Percentiles rank a stretch among this genome's conserved stretches.
phyloP scores from a whole-genome alignment of 2,113 vertebrate genomes.

The Balaeniceps rex region DNA sequence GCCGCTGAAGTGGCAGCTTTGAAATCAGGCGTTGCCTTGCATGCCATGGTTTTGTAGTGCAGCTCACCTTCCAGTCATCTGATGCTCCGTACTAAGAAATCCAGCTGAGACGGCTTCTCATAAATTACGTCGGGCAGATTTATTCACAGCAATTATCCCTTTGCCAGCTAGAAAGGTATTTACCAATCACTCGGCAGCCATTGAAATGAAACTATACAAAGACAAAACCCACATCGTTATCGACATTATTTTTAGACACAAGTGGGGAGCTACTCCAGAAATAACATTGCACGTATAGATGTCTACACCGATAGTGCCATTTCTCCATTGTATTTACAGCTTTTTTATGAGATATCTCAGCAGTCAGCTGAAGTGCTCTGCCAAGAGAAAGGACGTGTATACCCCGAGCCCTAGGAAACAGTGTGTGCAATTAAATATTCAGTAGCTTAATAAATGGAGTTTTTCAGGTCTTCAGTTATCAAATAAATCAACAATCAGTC shows the following conservation, averaged over 20 bases:
- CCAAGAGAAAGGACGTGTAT: not conserved
- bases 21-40: not conserved
- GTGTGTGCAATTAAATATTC: not conserved
- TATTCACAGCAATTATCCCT: not conserved
- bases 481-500: not conserved
- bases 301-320: not conserved
- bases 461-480: not conserved
- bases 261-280: not conserved
- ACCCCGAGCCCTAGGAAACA: not conserved
- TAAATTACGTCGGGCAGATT: not conserved
- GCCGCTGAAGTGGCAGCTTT: not conserved
- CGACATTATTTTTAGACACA: not conserved
- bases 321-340: not conserved
- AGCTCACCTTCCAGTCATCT: not conserved
- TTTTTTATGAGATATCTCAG: not conserved
- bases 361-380: not conserved
- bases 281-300: fast-evolving
- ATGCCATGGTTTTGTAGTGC: not conserved
- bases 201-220: not conserved
- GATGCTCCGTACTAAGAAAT: not conserved
- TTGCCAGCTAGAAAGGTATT: not conserved
- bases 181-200: not conserved
- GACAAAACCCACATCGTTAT: not conserved
- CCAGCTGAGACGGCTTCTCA: not conserved
- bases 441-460: not conserved